Conservation (phyloP, 2,888 invertebrate genomes). For the Andrena bucephala region DNA sequence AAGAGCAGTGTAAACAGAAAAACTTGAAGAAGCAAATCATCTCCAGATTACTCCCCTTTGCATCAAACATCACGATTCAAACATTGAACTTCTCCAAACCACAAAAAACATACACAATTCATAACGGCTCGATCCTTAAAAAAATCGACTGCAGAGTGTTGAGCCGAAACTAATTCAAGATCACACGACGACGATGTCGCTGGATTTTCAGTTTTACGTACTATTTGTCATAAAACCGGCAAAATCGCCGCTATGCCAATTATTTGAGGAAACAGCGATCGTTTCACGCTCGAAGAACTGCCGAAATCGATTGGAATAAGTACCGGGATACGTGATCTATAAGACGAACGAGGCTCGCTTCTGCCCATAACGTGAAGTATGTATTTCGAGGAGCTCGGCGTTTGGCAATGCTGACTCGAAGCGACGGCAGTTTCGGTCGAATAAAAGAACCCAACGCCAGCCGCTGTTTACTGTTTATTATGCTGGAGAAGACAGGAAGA, state of each 20-base stretch:
- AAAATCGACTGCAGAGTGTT: no score
- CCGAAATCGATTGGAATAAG: slow-evolving; percentile 42
- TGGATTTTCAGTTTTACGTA: neutral
- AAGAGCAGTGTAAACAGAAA: no score
- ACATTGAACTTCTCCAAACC: no score
- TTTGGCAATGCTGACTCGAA: slow-evolving; percentile 20
- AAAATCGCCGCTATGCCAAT: slow-evolving; percentile 11
- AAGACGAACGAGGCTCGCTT: slow-evolving; percentile 16
- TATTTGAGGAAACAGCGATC: slow-evolving; percentile 38
- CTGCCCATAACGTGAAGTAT: slow-evolving; percentile 43
- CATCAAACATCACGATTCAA: no score
- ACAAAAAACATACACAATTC: no score
- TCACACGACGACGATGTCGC: neutral
- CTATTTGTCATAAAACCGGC: neutral
- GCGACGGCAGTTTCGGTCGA: slow-evolving; percentile 34
- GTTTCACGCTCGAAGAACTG: slow-evolving; percentile 41
- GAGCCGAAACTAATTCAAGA: no score
- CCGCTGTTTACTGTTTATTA: slow-evolving; percentile 27
- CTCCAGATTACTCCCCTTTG: no score
- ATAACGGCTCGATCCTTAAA: no score
- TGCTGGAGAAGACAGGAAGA: neutral
- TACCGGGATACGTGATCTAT: slow-evolving; percentile 1
- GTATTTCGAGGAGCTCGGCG: slow-evolving; percentile 18
- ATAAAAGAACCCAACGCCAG: slow-evolving; percentile 17
- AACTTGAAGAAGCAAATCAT: no score